A percentile compares a stretch with the other conserved stretches of the same genome.
These are phyloP conservation scores for Ailurus styani DNA, from an alignment of 2,113 vertebrate species.

Conservation along the genomic window DNA sequence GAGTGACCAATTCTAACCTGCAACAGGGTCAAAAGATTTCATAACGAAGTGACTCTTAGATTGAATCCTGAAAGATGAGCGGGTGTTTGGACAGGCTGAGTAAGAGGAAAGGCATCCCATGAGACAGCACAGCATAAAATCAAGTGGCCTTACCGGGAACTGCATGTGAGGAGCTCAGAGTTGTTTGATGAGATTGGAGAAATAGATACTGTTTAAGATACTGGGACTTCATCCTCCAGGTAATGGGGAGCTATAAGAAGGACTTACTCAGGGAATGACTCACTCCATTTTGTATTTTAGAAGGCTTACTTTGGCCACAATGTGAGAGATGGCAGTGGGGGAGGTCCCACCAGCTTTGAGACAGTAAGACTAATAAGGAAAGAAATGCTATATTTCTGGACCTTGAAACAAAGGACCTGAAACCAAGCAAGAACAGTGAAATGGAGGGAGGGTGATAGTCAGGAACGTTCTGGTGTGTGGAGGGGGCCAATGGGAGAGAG, in stretches of 20 bases:
- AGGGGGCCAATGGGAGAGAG: background rate
- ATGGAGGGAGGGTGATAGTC: background rate
- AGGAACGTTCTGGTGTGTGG: background rate
- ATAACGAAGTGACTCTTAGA: background rate
- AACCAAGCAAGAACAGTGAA: background rate
- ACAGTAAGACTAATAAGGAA: background rate
- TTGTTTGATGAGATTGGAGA: background rate
- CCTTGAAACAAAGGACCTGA: background rate
- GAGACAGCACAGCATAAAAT: background rate
- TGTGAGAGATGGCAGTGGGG: background rate
- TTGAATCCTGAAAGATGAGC: constrained; percentile 21
- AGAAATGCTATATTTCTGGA: background rate
- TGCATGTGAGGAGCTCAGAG: background rate
- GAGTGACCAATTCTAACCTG: background rate
- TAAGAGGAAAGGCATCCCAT: constrained; percentile 2
- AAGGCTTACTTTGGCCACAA: background rate
- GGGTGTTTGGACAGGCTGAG: constrained; percentile 11
- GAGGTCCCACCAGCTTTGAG: background rate
- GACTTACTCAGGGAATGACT: background rate
- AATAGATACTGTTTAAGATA: background rate
- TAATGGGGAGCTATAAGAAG: background rate
- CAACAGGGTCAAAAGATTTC: background rate
- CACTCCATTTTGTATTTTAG: background rate
- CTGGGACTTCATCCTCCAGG: background rate
- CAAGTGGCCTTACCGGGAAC: background rate